phyloP scores from a whole-genome alignment of 2,888 invertebrate genomes.

The Lissonota sp. region DNA sequence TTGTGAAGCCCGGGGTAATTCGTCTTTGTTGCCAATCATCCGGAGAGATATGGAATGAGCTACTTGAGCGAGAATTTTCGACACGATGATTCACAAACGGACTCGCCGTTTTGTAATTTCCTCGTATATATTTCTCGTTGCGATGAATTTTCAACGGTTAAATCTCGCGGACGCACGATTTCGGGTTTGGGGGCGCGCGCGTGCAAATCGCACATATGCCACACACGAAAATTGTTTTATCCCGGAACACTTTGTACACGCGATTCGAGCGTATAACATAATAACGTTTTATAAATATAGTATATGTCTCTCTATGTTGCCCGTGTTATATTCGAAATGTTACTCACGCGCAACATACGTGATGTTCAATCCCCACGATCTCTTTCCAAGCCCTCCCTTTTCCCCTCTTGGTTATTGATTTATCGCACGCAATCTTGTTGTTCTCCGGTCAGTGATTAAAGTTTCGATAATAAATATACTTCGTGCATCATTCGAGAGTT shows the following conservation, averaged over 20 bases:
- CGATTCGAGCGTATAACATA: constrained; percentile 53
- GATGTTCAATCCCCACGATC: constrained; percentile 21
- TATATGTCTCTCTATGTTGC: constrained; percentile 23
- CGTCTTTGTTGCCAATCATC: no score
- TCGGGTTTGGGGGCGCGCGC: constrained; percentile 28
- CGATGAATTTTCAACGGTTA: constrained; percentile 51
- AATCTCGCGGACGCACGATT: constrained; percentile 13
- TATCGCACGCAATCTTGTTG: constrained; percentile 58
- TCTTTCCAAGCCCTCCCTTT: constrained; percentile 13
- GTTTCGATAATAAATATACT: constrained; percentile 31
- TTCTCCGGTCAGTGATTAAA: constrained; percentile 27
- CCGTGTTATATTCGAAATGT: constrained; percentile 30
- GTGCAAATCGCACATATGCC: constrained; percentile 52
- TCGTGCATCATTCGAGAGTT: neutral
- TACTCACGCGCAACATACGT: constrained; percentile 5
- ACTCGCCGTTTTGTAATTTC: neutral
- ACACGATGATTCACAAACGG: neutral
- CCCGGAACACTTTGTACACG: constrained; percentile 51
- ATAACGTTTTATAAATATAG: neutral
- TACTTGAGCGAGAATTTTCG: constrained; percentile 47
- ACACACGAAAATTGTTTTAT: constrained; percentile 64
- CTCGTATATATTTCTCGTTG: neutral
- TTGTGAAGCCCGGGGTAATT: neutral
- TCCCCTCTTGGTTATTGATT: constrained; percentile 47
- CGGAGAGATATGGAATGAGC: no score